These are phyloP conservation scores for Ips typographus DNA, from an alignment of 1,140 invertebrate species.

Conservation along the genomic window DNA sequence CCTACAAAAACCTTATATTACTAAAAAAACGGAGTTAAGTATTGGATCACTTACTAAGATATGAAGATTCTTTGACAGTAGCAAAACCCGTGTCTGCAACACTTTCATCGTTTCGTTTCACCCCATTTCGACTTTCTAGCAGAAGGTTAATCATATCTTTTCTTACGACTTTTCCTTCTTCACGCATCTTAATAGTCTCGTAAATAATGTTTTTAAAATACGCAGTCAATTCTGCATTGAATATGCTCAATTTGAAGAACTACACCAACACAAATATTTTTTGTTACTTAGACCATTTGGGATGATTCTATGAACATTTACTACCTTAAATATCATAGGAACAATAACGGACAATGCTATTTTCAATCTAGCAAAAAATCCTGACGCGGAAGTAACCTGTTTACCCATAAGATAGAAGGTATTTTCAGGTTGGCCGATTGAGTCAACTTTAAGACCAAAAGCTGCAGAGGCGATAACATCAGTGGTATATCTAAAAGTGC, in stretches of 20 bases:
- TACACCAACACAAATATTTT: neutral
- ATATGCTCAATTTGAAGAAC: constrained; percentile 18
- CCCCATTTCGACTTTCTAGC: neutral
- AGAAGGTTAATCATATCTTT: neutral
- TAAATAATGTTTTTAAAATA: constrained; percentile 12
- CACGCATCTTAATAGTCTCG: neutral
- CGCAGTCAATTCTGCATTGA: constrained; percentile 5
- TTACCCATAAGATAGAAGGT: constrained; percentile 55
- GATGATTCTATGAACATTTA: too few species aligned
- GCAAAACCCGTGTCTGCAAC: neutral
- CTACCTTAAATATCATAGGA: too few species aligned
- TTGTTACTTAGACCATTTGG: too few species aligned
- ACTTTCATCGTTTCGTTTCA: neutral
- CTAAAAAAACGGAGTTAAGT: neutral
- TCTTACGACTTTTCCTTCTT: neutral
- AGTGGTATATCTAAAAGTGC: constrained; percentile 44
- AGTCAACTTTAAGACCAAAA: constrained; percentile 50
- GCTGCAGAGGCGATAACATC: constrained; percentile 51
- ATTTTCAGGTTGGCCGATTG: constrained; percentile 54
- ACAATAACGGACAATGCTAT: too few species aligned
- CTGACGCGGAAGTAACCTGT: constrained; percentile 41
- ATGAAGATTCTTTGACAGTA: neutral
- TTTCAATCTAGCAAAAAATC: constrained; percentile 3
- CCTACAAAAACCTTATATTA: neutral
- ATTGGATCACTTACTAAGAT: neutral